Evolutionary conservation across 2,113 vertebrate species (phyloP).

Genomic region (Artemisiospiza belli): DNA sequence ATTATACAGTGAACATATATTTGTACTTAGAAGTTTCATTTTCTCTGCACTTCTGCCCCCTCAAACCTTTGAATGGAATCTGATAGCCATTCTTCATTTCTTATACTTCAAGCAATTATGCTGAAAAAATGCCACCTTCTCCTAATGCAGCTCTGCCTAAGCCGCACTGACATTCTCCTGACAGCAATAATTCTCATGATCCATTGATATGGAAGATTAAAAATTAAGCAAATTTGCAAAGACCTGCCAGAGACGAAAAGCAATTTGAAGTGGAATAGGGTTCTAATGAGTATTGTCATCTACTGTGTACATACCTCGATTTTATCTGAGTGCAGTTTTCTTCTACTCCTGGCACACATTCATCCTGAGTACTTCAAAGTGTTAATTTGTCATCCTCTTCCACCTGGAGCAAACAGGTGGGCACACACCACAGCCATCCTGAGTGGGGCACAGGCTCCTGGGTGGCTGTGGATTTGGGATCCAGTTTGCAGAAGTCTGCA

Average conservation of each 20-base stretch:
- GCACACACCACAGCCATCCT: background rate
- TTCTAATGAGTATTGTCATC: constrained; percentile 24
- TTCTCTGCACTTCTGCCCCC: background rate
- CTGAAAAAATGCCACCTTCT: background rate
- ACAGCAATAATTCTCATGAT: background rate
- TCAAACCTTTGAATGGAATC: background rate
- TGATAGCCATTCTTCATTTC: background rate
- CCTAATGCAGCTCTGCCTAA: background rate
- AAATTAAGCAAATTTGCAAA: constrained; percentile 39
- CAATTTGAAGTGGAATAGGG: constrained; percentile 19
- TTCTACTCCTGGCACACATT: constrained; percentile 22
- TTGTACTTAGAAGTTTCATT: background rate
- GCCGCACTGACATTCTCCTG: background rate
- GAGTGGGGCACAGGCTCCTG: constrained; percentile 2
- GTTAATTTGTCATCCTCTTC: constrained; percentile 34
- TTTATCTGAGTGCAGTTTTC: constrained; percentile 54
- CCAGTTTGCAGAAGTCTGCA: background rate
- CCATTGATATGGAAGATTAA: background rate
- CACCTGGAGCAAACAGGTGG: background rate
- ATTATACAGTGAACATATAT: background rate
- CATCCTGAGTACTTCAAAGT: constrained; percentile 43
- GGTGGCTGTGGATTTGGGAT: background rate
- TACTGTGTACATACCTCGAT: background rate
- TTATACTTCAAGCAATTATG: background rate
- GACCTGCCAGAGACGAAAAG: constrained; percentile 28